A percentile compares a stretch with the other conserved stretches of the same genome.
These are phyloP conservation scores for Xenopus petersii DNA, from an alignment of 2,797 vertebrate genomes.

Conservation along the genomic window DNA sequence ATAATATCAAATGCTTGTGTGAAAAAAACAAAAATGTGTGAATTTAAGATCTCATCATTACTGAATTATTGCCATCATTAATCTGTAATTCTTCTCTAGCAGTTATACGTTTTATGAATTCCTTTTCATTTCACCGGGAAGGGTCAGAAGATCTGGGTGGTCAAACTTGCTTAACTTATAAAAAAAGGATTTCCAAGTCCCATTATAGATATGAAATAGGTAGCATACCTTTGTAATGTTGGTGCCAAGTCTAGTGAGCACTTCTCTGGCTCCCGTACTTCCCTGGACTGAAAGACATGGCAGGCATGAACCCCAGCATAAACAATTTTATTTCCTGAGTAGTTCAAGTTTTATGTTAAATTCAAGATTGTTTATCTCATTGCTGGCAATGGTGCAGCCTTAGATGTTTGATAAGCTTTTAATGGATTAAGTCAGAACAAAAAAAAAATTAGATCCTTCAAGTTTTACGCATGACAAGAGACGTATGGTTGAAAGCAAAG, in stretches of 20 bases:
- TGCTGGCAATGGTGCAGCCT: constrained; percentile 14
- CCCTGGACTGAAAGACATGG: constrained; percentile 22
- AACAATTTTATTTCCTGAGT: constrained; percentile 17
- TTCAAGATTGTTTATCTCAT: constrained; percentile 15
- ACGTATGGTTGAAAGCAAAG: neutral
- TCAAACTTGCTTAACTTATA: constrained; percentile 41
- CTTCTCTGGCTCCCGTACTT: constrained; percentile 11
- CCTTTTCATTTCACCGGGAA: constrained; percentile 32
- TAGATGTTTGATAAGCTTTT: constrained; percentile 16
- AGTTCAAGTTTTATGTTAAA: constrained; percentile 22
- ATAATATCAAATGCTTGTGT: constrained; percentile 51
- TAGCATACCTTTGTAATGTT: constrained; percentile 5
- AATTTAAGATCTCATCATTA: constrained; percentile 52
- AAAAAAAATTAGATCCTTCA: neutral
- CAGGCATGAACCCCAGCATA: neutral
- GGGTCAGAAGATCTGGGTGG: constrained; percentile 47
- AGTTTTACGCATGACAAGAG: neutral
- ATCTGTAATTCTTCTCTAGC: constrained; percentile 47
- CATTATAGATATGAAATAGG: constrained; percentile 14
- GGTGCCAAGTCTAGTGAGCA: neutral
- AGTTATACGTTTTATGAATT: constrained; percentile 19
- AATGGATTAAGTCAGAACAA: constrained; percentile 5
- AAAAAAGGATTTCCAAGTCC: constrained; percentile 40
- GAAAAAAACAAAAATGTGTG: constrained; percentile 46
- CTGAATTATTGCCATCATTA: constrained; percentile 50